Evolutionary conservation across 2,797 vertebrate species (phyloP).

Genomic region (Chiloscyllium punctatum): DNA sequence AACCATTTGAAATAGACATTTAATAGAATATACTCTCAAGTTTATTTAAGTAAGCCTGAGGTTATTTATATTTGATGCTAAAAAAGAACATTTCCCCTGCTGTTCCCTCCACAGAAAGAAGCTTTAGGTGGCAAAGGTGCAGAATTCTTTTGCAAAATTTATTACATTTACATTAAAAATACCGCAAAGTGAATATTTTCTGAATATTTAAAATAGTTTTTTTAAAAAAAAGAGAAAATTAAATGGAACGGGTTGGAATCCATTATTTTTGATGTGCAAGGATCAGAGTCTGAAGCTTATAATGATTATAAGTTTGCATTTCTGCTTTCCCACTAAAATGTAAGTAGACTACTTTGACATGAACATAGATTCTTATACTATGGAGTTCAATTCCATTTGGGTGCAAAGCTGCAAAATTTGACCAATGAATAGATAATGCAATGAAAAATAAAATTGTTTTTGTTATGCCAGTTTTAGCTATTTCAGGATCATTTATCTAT

Average conservation of each 20-base stretch:
- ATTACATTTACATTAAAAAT: constrained; percentile 37
- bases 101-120: constrained; percentile 7
- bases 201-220: constrained; percentile 29
- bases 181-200: constrained; percentile 34
- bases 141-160: constrained; percentile 27
- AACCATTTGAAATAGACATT: constrained; percentile 35
- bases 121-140: constrained; percentile 33
- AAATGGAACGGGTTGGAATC: constrained; percentile 19
- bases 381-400: no score
- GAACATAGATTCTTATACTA: not conserved
- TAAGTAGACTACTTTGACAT: not conserved
- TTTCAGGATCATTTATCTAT: not conserved
- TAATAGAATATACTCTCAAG: constrained; percentile 33
- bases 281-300: not conserved
- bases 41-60: constrained; percentile 35
- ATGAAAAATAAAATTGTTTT: not conserved
- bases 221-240: constrained; percentile 20
- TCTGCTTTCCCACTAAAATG: not conserved
- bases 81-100: constrained; percentile 8
- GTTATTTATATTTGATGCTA: constrained; percentile 38
- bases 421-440: not conserved
- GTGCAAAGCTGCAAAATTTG: not conserved
- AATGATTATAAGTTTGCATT: not conserved
- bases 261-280: constrained; percentile 17
- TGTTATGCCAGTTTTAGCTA: not conserved